phyloP scores from a whole-genome alignment of 1,140 invertebrate genomes.

The Drosophila kohkoa region DNA sequence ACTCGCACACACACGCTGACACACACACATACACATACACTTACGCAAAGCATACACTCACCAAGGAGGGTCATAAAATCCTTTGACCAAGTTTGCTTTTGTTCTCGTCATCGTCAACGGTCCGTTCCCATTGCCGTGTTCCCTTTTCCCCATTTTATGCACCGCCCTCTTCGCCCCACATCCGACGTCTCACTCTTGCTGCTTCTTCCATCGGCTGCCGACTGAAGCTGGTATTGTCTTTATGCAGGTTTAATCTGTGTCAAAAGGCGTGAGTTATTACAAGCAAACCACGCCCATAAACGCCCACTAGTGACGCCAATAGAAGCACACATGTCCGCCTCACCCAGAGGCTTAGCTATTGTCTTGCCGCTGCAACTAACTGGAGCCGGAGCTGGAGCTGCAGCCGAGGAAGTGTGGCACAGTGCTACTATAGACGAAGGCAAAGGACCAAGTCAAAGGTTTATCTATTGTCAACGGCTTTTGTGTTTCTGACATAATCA shows the following conservation, averaged over 20 bases:
- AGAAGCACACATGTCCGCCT: conserved; percentile 34
- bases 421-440: background rate
- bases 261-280: conserved; percentile 83
- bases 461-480: conserved; percentile 79
- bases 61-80: conserved; percentile 57
- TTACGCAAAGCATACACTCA: conserved; percentile 12
- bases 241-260: conserved; percentile 81
- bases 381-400: background rate
- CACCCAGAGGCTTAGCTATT: conserved; percentile 36
- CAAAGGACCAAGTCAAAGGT: conserved; percentile 65
- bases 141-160: conserved; percentile 6
- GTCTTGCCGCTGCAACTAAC: conserved; percentile 44
- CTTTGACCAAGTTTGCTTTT: conserved; percentile 60
- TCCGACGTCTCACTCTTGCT: background rate
- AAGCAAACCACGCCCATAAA: conserved; percentile 65
- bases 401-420: background rate
- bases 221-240: conserved; percentile 48
- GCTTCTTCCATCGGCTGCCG: background rate
- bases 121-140: conserved; percentile 13
- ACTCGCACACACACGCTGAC: conserved; percentile 13
- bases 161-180: background rate
- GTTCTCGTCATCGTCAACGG: conserved; percentile 51
- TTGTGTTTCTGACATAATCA: conserved; percentile 70
- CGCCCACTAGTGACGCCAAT: conserved; percentile 31
- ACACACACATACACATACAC: conserved; percentile 22